Evolutionary conservation across 1,140 invertebrate genomes (phyloP), one percentile per base, ranked within the genome.

Genomic region (Zaprionus davidi): DNA sequence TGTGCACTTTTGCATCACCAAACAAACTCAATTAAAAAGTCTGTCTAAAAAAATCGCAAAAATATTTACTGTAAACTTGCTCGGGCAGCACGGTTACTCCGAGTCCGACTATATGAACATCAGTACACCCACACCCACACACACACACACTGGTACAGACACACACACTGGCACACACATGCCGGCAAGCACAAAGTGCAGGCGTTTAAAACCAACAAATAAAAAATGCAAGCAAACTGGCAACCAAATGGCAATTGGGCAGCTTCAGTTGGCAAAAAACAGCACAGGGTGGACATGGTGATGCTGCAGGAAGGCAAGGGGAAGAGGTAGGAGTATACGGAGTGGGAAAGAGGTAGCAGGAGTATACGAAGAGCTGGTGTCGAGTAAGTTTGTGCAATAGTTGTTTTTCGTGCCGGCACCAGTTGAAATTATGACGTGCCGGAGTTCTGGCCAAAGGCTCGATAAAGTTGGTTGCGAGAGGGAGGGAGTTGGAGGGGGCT

Each of bases 21-120:
- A 88, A 90, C 84, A 88, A 88, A 88, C 84, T 88, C 84, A 88
- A 88, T 88, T 88, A 88, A 88, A 88, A 88, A 90, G 84, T 88
- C 85, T 78, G 81, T 90, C 81, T 65, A 78, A 76, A 82, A 82
- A 82, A 87, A 88, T 88, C 81, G 84, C 81, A 88, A 88, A 88
- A 88, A 88, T 88, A 88, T 88, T 88, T 88, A 88, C 84, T 88
- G 84, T 84, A 90, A 90, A 85, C 85, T 88, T 81, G 78, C 46
- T 58, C 65, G 22, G 62, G 28, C 63, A 63, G 31, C 74, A 64
- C 62, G 51, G 77, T 31, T 44, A 44, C 41, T 57, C 65, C 34
- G 55, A 66, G 51, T 58, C 55, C 64, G 62, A 88, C 70, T 87
- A 82, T 83, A 87, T 87, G 80, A 87, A 87, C 83, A 87, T 87